phyloP scores from a whole-genome alignment of 1,140 invertebrate genomes.

The Papilio glaucus region DNA sequence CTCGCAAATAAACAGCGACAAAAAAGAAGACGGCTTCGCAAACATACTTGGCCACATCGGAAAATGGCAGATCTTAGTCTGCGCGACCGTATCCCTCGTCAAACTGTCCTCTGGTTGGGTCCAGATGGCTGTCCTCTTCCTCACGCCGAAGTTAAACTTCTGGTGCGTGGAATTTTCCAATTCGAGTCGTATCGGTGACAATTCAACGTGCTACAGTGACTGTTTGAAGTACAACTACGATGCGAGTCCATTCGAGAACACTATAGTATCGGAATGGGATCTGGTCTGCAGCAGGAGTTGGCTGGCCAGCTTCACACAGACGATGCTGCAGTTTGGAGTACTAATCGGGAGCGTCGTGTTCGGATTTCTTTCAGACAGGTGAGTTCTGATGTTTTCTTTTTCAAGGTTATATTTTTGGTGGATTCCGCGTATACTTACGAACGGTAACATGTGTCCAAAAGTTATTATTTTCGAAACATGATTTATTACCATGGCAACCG shows the following conservation, averaged over 20 bases:
- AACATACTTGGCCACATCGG: constrained; percentile 83
- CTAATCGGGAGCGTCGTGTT: constrained; percentile 83
- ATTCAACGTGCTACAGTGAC: constrained; percentile 63
- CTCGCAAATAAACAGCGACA: constrained; percentile 40
- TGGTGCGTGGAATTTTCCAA: constrained; percentile 57
- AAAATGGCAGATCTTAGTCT: constrained; percentile 84
- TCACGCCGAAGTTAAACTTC: constrained; percentile 59
- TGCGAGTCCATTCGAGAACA: constrained; percentile 72
- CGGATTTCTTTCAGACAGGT: constrained; percentile 82
- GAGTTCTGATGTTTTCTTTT: constrained; percentile 23
- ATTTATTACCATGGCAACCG: too few relatives aligned
- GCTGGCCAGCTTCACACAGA: constrained; percentile 81
- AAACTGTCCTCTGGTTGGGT: constrained; percentile 85
- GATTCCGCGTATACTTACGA: too few relatives aligned
- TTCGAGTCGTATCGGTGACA: constrained; percentile 44
- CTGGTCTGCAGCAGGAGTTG: constrained; percentile 79
- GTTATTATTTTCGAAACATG: too few relatives aligned
- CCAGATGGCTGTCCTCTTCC: constrained; percentile 82
- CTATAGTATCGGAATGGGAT: constrained; percentile 83
- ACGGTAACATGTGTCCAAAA: too few relatives aligned
- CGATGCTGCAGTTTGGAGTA: constrained; percentile 80
- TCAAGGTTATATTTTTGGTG: too few relatives aligned
- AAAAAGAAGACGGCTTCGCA: constrained; percentile 63
- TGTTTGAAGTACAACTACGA: constrained; percentile 74
- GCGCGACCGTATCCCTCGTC: constrained; percentile 79